These are phyloP conservation scores for Flexamia atlantica DNA, from an alignment of 2,888 invertebrate genomes.

Conservation along the genomic window DNA sequence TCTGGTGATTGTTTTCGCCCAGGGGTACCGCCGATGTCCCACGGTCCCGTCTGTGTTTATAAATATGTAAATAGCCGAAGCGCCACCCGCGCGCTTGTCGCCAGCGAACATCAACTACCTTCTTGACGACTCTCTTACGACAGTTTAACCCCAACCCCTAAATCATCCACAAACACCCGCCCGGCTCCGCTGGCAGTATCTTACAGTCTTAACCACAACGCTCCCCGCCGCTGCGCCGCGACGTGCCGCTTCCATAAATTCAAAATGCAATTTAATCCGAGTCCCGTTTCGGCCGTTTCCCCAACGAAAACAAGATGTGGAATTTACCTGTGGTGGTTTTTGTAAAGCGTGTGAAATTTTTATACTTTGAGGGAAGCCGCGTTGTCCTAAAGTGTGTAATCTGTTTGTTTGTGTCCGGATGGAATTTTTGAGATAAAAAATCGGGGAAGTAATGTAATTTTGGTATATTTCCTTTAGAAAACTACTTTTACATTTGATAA, in stretches of 20 bases:
- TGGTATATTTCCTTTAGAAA: no score
- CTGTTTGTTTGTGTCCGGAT: no score
- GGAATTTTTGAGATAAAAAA: no score
- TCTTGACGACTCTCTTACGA: constrained; percentile 63
- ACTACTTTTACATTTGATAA: no score
- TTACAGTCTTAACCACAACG: constrained; percentile 24
- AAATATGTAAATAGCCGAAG: constrained; percentile 55
- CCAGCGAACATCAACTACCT: constrained; percentile 57
- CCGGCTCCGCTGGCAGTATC: constrained; percentile 21
- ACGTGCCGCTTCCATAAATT: constrained; percentile 51
- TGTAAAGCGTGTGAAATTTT: no score
- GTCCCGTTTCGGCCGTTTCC: constrained; percentile 7
- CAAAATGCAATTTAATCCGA: constrained; percentile 34
- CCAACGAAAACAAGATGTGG: neutral
- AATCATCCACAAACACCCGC: constrained; percentile 50
- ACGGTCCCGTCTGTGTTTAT: constrained; percentile 14
- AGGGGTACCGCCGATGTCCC: constrained; percentile 12
- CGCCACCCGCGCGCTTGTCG: constrained; percentile 59
- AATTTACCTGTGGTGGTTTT: neutral
- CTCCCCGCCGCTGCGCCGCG: neutral
- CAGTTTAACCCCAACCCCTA: constrained; percentile 56
- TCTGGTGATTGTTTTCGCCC: constrained; percentile 5
- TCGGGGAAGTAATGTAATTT: no score
- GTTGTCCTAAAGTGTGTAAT: no score
- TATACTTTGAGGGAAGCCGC: no score